A percentile compares a stretch with the other conserved stretches of the same genome.
Evolutionary conservation across 2,113 vertebrate genomes (phyloP).

Genomic region (Andinoacara biseriatus): DNA sequence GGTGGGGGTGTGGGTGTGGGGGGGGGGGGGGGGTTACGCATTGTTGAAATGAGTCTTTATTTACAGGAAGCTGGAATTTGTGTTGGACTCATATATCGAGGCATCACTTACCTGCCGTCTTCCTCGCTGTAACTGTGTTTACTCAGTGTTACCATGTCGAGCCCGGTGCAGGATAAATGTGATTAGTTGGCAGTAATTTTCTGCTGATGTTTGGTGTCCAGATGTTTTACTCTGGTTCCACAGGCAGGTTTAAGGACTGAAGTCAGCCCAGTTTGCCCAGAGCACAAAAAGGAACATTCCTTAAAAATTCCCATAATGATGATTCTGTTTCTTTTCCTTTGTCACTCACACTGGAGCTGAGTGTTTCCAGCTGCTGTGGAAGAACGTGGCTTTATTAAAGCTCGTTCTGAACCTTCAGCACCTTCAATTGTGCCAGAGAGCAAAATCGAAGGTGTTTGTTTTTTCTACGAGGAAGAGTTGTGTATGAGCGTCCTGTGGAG

Average conservation of each 20-base stretch:
- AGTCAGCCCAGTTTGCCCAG: neutral
- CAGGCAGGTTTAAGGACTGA: neutral
- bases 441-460: no score
- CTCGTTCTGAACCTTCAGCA: neutral
- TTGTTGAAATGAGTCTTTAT: neutral
- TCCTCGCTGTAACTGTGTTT: no score
- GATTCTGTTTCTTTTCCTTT: neutral
- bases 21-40: neutral
- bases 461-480: no score
- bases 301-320: neutral
- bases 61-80: no score
- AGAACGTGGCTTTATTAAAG: neutral
- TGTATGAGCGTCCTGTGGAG: no score
- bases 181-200: no score
- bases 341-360: neutral
- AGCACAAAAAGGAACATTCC: neutral
- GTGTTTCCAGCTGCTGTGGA: neutral
- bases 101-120: neutral
- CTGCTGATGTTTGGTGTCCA: neutral
- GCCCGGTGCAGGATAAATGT: neutral
- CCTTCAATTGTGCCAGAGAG: neutral
- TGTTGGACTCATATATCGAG: no score
- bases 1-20: no score
- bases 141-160: no score
- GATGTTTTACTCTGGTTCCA: accelerated